Evolutionary conservation across 1,140 invertebrate species (phyloP).

Genomic region (Scaptodrosophila lebanonensis): DNA sequence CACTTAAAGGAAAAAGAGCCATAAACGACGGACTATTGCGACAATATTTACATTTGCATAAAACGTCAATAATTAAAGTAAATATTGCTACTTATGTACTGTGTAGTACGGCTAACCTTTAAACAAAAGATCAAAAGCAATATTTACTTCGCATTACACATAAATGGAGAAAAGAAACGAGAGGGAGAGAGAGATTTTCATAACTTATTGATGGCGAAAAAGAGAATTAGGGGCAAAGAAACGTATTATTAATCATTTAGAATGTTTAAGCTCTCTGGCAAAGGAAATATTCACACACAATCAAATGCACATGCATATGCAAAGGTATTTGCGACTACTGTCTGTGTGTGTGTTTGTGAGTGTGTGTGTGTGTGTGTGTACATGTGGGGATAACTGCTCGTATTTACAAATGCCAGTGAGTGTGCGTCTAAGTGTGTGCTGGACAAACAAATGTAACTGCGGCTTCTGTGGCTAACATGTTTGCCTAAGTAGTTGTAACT

Average conservation of each 20-base stretch:
- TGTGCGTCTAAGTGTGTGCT: constrained; percentile 7
- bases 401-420: not conserved
- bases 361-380: not conserved
- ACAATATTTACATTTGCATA: not conserved
- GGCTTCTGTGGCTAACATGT: constrained; percentile 27
- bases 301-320: constrained; percentile 32
- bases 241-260: constrained; percentile 56
- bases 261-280: constrained; percentile 10
- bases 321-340: not conserved
- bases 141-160: constrained; percentile 41
- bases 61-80: constrained; percentile 30
- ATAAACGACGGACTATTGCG: constrained; percentile 10
- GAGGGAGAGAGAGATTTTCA: constrained; percentile 64
- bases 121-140: constrained; percentile 48
- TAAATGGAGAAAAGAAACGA: constrained; percentile 46
- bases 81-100: constrained; percentile 20
- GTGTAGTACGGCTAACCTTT: constrained; percentile 8
- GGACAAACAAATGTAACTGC: constrained; percentile 29
- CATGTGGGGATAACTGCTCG: not conserved
- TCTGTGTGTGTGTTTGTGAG: not conserved
- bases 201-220: constrained; percentile 37
- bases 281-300: not conserved
- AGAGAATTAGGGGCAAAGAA: constrained; percentile 9
- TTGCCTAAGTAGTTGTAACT: constrained; percentile 48
- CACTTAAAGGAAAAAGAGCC: constrained; percentile 30